A percentile compares a stretch with the other conserved stretches of the same genome.
Evolutionary conservation across 2,797 vertebrate species (phyloP).

Genomic region (Hirundo rustica): DNA sequence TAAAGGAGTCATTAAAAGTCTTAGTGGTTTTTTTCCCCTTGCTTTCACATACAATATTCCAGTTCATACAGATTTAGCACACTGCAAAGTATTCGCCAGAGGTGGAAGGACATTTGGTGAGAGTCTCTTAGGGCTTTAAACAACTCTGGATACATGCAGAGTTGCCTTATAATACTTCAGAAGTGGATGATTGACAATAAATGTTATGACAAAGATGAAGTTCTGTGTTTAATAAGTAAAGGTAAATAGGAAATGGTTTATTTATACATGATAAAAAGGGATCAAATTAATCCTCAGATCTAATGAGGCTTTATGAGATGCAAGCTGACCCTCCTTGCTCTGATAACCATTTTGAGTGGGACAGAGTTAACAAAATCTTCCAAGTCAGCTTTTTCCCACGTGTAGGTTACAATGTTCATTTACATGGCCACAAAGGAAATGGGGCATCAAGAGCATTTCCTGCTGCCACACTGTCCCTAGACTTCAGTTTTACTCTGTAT

Average conservation of each 20-base stretch:
- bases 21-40: neutral
- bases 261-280: neutral
- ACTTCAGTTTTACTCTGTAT: neutral
- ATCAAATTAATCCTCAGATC: neutral
- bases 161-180: neutral
- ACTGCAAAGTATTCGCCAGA: neutral
- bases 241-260: neutral
- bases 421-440: rapidly evolving
- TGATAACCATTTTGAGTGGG: neutral
- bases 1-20: neutral
- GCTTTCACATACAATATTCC: neutral
- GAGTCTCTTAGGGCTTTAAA: neutral
- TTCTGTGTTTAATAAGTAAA: neutral
- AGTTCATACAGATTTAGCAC: neutral
- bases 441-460: neutral
- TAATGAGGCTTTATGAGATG: neutral
- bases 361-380: neutral
- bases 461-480: neutral
- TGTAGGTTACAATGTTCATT: neutral
- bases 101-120: neutral
- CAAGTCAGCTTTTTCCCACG: neutral
- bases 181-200: neutral
- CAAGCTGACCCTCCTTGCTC: neutral
- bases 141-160: no score
- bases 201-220: neutral